phyloP scores from a whole-genome alignment of 1,140 invertebrate genomes.

The Trichomalopsis sarcophagae region DNA sequence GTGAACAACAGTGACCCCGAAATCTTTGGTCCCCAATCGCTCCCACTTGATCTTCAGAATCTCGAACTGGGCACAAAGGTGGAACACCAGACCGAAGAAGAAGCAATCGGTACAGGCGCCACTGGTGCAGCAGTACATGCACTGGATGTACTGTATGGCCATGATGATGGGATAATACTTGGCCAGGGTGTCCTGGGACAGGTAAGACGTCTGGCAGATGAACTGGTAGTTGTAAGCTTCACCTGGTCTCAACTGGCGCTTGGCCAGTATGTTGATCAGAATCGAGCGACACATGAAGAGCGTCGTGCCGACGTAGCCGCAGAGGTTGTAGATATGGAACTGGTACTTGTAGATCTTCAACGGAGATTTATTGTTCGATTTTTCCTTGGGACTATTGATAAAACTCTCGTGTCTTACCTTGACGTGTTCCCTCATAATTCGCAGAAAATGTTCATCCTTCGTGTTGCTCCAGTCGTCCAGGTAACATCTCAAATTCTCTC shows the following conservation, averaged over 20 bases:
- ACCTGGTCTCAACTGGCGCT: background rate
- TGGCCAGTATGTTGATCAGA: background rate
- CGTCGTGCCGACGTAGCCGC: constrained; percentile 39
- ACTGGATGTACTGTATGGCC: constrained; percentile 38
- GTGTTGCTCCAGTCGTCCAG: constrained; percentile 13
- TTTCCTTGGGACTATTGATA: background rate
- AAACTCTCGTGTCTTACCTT: background rate
- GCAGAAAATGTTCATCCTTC: constrained; percentile 20
- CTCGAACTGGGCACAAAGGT: constrained; percentile 53
- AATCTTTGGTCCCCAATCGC: background rate
- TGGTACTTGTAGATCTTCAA: constrained; percentile 46
- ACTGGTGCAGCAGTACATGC: constrained; percentile 33
- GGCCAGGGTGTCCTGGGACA: constrained; percentile 7
- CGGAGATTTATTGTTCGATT: background rate
- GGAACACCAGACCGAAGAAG: constrained; percentile 50
- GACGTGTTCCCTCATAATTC: constrained; percentile 22
- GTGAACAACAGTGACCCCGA: background rate
- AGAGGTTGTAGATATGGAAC: constrained; percentile 25
- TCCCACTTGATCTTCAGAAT: constrained; percentile 27
- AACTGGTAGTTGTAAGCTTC: constrained; percentile 29
- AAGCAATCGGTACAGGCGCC: constrained; percentile 48
- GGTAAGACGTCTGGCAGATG: constrained; percentile 27
- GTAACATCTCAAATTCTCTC: constrained; percentile 26
- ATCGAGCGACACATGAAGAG: constrained; percentile 28
- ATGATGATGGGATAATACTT: constrained; percentile 6